Conservation (phyloP, 2,797 vertebrate genomes). For the Sandelia bainsii region DNA sequence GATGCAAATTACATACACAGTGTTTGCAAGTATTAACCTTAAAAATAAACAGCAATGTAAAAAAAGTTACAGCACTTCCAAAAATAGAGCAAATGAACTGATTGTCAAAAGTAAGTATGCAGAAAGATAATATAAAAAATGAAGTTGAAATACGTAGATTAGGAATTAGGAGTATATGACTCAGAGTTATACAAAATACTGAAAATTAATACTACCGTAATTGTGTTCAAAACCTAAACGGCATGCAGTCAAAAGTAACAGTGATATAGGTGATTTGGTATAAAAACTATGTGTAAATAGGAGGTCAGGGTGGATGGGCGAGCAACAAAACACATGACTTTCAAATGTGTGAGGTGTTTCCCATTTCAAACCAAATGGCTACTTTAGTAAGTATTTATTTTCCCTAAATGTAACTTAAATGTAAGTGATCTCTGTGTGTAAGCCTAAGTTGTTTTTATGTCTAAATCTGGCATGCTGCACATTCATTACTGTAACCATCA, state of each 20-base stretch:
- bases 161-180: background rate
- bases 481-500: background rate
- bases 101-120: background rate
- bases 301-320: too few relatives aligned
- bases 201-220: too few relatives aligned
- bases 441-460: background rate
- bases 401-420: background rate
- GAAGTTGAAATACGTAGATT: background rate
- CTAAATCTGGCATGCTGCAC: background rate
- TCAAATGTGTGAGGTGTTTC: background rate
- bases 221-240: too few relatives aligned
- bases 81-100: background rate
- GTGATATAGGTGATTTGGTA: too few relatives aligned
- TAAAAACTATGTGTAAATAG: too few relatives aligned
- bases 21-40: background rate
- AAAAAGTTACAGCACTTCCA: background rate
- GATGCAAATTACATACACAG: conserved; percentile 10
- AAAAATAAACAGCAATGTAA: background rate
- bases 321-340: too few relatives aligned
- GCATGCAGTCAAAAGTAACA: too few relatives aligned
- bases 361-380: background rate
- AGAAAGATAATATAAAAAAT: background rate
- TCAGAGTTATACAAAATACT: too few relatives aligned
- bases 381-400: too few relatives aligned
- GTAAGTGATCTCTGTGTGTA: background rate